Conservation (phyloP, 1,140 invertebrate genomes). For the Lycorma delicatula region DNA sequence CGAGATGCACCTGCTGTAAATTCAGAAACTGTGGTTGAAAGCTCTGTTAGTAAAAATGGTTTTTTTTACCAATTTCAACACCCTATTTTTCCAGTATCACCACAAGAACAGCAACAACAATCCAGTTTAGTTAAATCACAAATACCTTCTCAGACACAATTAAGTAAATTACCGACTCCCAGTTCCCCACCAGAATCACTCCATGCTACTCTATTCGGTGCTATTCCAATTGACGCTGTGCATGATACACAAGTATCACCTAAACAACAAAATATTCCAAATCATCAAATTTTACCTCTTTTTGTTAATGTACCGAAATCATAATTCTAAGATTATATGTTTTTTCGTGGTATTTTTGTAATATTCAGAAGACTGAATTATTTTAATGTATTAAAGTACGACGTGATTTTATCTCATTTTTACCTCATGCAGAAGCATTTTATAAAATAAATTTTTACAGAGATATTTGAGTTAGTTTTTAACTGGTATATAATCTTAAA, state of each 20-base stretch:
- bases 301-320: no score
- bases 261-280: constrained; percentile 5
- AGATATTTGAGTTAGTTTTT: no score
- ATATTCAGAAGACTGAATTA: no score
- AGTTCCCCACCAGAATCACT: constrained; percentile 8
- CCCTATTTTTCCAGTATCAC: background rate
- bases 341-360: no score
- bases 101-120: background rate
- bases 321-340: no score
- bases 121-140: no score
- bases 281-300: constrained; percentile 20
- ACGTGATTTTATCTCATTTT: no score
- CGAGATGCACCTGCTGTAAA: background rate
- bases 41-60: background rate
- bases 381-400: no score
- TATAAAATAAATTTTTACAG: no score
- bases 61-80: background rate
- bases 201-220: constrained; percentile 23
- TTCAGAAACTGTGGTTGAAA: background rate
- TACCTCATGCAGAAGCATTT: no score
- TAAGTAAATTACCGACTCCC: background rate
- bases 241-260: constrained; percentile 31
- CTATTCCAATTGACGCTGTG: constrained; percentile 29
- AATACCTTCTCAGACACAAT: no score
- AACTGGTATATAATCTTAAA: no score